Conservation (phyloP, 1,140 invertebrate genomes). For the Drosophila lacertosa region DNA sequence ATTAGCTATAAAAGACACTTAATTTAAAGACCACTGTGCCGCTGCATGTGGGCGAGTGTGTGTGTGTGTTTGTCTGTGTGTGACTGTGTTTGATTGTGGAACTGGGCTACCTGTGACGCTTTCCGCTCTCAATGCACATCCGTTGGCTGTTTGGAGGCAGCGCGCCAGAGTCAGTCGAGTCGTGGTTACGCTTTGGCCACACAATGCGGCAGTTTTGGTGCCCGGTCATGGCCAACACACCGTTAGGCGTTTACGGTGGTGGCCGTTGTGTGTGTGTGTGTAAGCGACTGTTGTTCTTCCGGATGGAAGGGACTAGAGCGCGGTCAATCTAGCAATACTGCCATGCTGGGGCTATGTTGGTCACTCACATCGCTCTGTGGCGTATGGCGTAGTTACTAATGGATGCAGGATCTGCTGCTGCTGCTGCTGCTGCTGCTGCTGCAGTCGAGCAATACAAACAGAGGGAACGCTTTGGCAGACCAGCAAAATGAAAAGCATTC, state of each 20-base stretch:
- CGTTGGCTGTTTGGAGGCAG: slow-evolving; percentile 19
- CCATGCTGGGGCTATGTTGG: slow-evolving; percentile 23
- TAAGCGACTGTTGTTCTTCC: slow-evolving; percentile 14
- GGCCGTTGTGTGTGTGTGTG: not conserved
- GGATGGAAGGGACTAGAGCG: slow-evolving; percentile 11
- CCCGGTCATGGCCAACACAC: not conserved
- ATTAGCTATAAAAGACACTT: not conserved
- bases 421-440: not conserved
- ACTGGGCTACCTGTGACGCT: slow-evolving; percentile 52
- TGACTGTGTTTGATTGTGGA: slow-evolving; percentile 1
- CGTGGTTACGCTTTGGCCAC: slow-evolving; percentile 67
- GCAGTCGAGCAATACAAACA: slow-evolving; percentile 22
- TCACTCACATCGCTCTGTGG: slow-evolving; percentile 58
- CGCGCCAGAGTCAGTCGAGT: not conserved
- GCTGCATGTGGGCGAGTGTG: not conserved
- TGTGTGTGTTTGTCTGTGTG: slow-evolving; percentile 1
- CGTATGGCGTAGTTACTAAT: slow-evolving; percentile 51
- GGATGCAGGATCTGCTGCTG: slow-evolving; percentile 29
- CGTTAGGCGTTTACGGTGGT: too few species aligned
- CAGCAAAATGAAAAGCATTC: slow-evolving; percentile 48
- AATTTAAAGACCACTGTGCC: slow-evolving; percentile 14
- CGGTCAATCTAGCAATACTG: slow-evolving; percentile 19
- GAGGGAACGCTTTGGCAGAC: slow-evolving; percentile 7
- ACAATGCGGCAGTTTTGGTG: slow-evolving; percentile 59
- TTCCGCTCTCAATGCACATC: slow-evolving; percentile 68